These are phyloP conservation scores for Myoxocephalus aenaeus DNA, from an alignment of 2,797 vertebrate genomes.

Conservation along the genomic window DNA sequence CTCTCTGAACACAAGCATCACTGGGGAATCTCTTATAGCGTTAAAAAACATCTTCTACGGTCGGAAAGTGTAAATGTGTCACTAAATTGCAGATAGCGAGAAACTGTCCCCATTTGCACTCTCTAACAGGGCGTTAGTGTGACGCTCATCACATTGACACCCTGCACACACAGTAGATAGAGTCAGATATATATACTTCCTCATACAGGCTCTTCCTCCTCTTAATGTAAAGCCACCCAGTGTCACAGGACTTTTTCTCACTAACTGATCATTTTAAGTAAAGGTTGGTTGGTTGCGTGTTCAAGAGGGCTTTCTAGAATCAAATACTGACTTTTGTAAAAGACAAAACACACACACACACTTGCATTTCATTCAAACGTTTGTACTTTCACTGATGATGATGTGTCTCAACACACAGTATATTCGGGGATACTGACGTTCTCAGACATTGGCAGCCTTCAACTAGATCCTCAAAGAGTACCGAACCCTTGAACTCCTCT, in stretches of 20 bases:
- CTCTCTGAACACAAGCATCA: neutral
- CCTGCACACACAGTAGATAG: conserved; percentile 11
- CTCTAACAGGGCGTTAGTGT: conserved; percentile 1
- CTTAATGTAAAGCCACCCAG: neutral
- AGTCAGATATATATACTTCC: conserved; percentile 29
- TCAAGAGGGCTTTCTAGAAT: neutral
- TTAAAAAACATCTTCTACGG: neutral
- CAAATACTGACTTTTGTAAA: neutral
- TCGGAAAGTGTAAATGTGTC: neutral
- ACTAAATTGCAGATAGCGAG: neutral
- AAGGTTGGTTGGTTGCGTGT: neutral
- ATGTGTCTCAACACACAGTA: neutral
- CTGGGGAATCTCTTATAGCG: neutral
- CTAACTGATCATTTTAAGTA: neutral
- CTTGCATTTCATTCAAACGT: neutral
- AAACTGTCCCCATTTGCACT: neutral
- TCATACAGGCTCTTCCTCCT: conserved; percentile 15
- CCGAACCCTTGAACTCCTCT: conserved; percentile 16
- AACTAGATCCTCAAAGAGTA: conserved; percentile 12
- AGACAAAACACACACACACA: neutral
- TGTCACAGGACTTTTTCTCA: neutral
- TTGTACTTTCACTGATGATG: neutral
- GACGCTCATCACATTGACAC: neutral
- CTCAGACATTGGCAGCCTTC: neutral
- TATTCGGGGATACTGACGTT: neutral